Evolutionary conservation across 2,888 invertebrate species (phyloP), one percentile per base, ranked within the genome.

Genomic region (Orthonevra nobilis): DNA sequence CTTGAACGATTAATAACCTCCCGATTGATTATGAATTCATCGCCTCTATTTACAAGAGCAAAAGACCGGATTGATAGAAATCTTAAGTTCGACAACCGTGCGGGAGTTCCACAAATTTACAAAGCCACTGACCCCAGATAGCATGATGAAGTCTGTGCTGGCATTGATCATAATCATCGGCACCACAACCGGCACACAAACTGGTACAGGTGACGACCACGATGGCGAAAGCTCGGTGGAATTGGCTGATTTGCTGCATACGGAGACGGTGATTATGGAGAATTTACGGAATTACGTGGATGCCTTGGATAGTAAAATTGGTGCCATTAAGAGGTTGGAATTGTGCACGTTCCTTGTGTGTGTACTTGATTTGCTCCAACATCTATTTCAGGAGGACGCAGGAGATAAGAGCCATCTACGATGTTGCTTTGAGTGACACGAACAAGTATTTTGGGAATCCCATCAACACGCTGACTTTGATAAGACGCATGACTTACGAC

Each of bases 401-500:
- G 2, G 58, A 77, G 19, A 84, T 87, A 19, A 81, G 82, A 58
- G 38, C 73, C 28, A 82, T 86, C 40, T 84, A 87, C 74, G 75
- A 77, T 10, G 72, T 69, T 26, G 85, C 83, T 3, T 75, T 82
- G 4, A 64, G 64, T 2, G 81, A 83, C 30, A 83, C 84, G 12
- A 19, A 30, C 15, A 81, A 84, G 60, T 82, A 84, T 69, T 82
- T 97, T 82, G 92, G 94, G 1, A 97, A 98, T 89, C 98, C 98
- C 0, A 94, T 98, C 81, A 97, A 97, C 89, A 97, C 97, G 3
- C 97, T 96, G 87, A 92, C 96, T 12, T 90, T 98, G 42, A 95
- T 98, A 17, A 98, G 98, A 89, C 92, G 96, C 84, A 91, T 98
- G 85, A 96, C 97, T 0, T 92, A 94, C 1, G 97, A 97, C 88